A percentile compares a stretch with the other conserved stretches of the same genome.
Evolutionary conservation across 2,888 invertebrate species (phyloP).

Genomic region (Trilocha varians): DNA sequence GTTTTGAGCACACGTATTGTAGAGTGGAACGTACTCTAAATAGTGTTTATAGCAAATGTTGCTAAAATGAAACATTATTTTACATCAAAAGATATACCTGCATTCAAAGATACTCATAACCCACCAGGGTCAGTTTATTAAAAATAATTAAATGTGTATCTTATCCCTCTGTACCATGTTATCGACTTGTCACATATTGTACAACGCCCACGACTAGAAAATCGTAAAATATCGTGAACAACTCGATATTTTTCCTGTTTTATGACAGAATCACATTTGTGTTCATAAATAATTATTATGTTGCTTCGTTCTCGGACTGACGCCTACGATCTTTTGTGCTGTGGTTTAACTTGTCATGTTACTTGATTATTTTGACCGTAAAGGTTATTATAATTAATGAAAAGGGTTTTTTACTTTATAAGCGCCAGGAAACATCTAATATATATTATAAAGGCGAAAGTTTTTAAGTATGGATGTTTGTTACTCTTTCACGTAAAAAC

Average conservation of each 20-base stretch:
- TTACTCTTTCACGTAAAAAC: no score
- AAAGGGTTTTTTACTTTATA: background rate
- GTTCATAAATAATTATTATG: constrained; percentile 36
- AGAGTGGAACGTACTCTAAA: no score
- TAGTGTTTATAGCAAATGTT: no score
- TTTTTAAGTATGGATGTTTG: no score
- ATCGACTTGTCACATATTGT: constrained; percentile 17
- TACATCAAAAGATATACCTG: no score
- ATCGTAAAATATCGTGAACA: constrained; percentile 27
- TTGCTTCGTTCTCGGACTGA: constrained; percentile 6
- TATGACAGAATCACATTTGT: constrained; percentile 33
- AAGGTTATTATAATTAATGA: background rate
- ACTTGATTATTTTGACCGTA: background rate
- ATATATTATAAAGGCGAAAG: no score
- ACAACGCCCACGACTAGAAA: constrained; percentile 19
- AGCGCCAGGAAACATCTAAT: background rate
- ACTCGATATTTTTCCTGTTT: constrained; percentile 36
- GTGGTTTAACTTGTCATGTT: constrained; percentile 3
- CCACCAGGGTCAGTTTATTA: no score
- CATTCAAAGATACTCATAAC: no score
- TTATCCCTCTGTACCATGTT: constrained; percentile 2
- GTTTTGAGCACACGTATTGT: no score
- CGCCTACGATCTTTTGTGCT: constrained; percentile 6
- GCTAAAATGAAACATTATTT: no score
- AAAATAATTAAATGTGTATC: background rate